These are phyloP conservation scores for Drosophila nannoptera DNA, from an alignment of 1,140 invertebrate species.

Conservation along the genomic window DNA sequence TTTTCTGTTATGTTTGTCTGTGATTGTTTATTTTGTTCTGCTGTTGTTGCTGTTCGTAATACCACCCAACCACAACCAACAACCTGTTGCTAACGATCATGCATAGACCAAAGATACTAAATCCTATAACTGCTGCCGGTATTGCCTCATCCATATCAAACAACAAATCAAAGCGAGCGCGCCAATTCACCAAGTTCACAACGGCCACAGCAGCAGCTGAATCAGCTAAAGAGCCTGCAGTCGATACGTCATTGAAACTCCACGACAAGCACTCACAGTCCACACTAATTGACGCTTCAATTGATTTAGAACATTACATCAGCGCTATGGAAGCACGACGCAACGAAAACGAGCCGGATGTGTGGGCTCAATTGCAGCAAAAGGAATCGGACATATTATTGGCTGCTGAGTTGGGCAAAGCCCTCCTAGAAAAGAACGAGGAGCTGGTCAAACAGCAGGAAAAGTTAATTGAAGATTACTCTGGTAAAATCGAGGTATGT, in stretches of 20 bases:
- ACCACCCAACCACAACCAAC: constrained; percentile 38
- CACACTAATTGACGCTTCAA: constrained; percentile 72
- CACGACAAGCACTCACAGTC: constrained; percentile 57
- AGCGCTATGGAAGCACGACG: constrained; percentile 80
- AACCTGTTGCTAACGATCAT: constrained; percentile 66
- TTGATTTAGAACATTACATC: constrained; percentile 81
- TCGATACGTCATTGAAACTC: constrained; percentile 20
- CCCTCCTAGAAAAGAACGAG: constrained; percentile 95
- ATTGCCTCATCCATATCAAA: constrained; percentile 76
- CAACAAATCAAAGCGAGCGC: constrained; percentile 41
- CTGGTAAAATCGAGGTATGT: constrained; percentile 94
- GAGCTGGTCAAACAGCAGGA: constrained; percentile 93
- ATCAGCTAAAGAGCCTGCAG: constrained; percentile 41
- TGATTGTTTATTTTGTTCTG: constrained; percentile 34
- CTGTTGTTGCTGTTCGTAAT: constrained; percentile 49
- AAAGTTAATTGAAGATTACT: constrained; percentile 91
- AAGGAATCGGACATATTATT: constrained; percentile 95
- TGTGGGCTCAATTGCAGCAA: constrained; percentile 91
- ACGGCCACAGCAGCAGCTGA: constrained; percentile 16
- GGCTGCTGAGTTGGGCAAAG: constrained; percentile 96
- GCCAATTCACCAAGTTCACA: constrained; percentile 35
- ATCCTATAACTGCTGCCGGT: constrained; percentile 74
- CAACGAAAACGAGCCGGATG: constrained; percentile 83
- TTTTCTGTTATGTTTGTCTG: constrained; percentile 66
- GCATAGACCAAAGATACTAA: constrained; percentile 74